Evolutionary conservation across 2,797 vertebrate genomes (phyloP), one percentile per base, ranked within the genome.

Genomic region (Gephyroberyx darwinii): DNA sequence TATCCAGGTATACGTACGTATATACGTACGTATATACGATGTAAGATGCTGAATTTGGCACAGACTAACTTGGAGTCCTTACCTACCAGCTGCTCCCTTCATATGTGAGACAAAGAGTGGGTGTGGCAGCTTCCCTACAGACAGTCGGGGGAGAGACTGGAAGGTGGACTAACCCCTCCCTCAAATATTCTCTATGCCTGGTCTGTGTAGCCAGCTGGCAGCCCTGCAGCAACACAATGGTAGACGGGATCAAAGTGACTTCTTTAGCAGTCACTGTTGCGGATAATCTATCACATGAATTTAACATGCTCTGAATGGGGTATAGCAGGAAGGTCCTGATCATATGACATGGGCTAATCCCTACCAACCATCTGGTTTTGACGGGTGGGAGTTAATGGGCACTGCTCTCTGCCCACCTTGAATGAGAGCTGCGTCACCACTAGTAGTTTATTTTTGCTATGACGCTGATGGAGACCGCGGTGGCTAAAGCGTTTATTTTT

Each of bases 231-330:
- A 31, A 53, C 88, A 83, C 89, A 86, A 89, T 88, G 82, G 82
- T 66, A 83, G 84, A 86, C 77, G 69, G 80, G 84, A 90, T 92
- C 87, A 92, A 92, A 92, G 88, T 89, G 83, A 88, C 89, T 90
- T 90, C 86, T 88, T 90, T 83, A 88, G 84, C 88, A 83, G 80
- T 77, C 83, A 75, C 84, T 65, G 78, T 90, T 74, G 81, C 74
- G 45, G 81, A 89, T 92, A 90, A 92, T 92, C 90, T 92, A 87
- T 90, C 86, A 72, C 90, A 92, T 91, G 81, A 90, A 92, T 91
- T 86, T 86, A 86, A 89, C 90, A 91, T 91, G 81, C 78, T 54
- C 65, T 60, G 81, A 86, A 86, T 62, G 75, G 78, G 82, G 75
- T 82, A 59, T 56, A 77, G 89, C 87, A 87, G 84, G 85, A 88